Conservation (phyloP, 2,113 vertebrate species). For the Tinamus guttatus region DNA sequence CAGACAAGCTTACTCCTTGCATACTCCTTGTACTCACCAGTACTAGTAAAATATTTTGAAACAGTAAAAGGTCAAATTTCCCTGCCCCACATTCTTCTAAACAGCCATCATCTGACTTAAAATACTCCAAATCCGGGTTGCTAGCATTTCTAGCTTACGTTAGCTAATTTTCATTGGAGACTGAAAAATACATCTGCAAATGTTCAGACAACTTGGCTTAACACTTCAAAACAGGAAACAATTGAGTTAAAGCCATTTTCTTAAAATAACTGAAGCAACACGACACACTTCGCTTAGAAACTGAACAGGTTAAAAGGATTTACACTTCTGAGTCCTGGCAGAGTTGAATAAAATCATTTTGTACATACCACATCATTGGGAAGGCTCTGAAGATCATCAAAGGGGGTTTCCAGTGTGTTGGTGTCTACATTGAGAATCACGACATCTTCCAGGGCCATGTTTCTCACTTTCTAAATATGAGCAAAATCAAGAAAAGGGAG, state of each 20-base stretch:
- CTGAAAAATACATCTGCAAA: background rate
- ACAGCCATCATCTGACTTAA: background rate
- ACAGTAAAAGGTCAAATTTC: conserved; percentile 16
- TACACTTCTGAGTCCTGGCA: background rate
- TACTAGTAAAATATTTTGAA: background rate
- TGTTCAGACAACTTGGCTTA: background rate
- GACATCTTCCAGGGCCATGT: conserved; percentile 88
- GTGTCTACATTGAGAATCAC: conserved; percentile 96
- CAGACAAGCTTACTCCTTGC: background rate
- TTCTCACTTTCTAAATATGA: conserved; percentile 87
- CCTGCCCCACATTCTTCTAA: background rate
- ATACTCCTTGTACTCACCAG: no score
- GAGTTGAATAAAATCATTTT: background rate
- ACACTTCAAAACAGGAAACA: background rate
- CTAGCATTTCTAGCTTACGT: background rate
- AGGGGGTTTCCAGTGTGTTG: conserved; percentile 95
- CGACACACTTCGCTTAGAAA: background rate
- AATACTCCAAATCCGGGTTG: background rate
- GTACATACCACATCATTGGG: conserved; percentile 93
- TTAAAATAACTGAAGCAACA: rapidly evolving
- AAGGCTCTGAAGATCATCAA: conserved; percentile 94
- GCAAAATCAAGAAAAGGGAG: background rate
- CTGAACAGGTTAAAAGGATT: background rate
- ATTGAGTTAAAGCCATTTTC: background rate
- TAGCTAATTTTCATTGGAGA: background rate